phyloP scores from a whole-genome alignment of 1,140 invertebrate species.

The Drosophila cardini region DNA sequence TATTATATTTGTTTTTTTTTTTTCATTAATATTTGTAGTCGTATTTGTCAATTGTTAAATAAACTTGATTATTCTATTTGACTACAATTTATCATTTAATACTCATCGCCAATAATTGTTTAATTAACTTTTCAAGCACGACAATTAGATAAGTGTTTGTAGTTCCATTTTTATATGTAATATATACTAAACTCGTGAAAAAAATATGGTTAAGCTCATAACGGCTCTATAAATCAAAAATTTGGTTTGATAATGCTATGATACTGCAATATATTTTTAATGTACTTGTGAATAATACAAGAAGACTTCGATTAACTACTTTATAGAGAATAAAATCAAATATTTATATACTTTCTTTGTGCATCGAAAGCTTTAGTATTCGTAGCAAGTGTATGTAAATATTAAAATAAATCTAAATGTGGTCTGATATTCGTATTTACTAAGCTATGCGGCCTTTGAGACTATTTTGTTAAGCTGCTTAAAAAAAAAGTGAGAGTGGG shows the following conservation, averaged over 20 bases:
- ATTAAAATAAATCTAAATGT: not conserved
- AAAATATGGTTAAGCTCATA: no score
- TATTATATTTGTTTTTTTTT: no score
- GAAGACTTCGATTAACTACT: no score
- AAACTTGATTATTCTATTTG: not conserved
- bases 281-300: no score
- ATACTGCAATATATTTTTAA: no score
- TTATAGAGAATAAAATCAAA: no score
- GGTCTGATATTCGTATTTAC: conserved; percentile 7
- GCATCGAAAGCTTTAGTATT: not conserved
- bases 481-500: no score
- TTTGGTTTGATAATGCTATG: no score
- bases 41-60: no score
- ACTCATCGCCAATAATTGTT: conserved; percentile 42
- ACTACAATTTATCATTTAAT: conserved; percentile 9
- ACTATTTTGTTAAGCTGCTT: no score
- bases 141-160: conserved; percentile 56
- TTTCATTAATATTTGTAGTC: no score
- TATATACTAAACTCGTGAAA: conserved; percentile 26
- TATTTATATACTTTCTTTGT: not conserved
- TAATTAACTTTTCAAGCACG: conserved; percentile 52
- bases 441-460: not conserved
- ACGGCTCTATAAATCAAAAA: no score
- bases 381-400: not conserved
- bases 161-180: conserved; percentile 47